Percentiles rank a stretch among this genome's conserved stretches.
Evolutionary conservation across 2,113 vertebrate species (phyloP).

Genomic region (Heterocephalus glaber): DNA sequence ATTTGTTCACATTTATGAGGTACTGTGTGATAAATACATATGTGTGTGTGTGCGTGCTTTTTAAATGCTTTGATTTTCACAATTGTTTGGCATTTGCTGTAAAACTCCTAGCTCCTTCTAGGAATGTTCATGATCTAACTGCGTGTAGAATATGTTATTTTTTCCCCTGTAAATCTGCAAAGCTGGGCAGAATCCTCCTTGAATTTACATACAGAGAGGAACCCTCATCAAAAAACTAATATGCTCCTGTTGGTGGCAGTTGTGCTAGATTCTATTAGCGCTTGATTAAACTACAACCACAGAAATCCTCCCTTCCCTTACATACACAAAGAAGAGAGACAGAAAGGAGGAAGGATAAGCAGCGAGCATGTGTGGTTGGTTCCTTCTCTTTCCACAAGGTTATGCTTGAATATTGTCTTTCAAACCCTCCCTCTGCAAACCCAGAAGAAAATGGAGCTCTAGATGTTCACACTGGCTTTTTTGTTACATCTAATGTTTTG

Average conservation of each 20-base stretch:
- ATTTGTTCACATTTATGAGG: not conserved
- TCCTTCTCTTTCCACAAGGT: constrained; percentile 43
- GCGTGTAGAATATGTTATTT: constrained; percentile 52
- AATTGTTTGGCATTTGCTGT: constrained; percentile 15
- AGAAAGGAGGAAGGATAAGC: constrained; percentile 29
- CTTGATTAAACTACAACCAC: constrained; percentile 71
- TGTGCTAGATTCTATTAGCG: constrained; percentile 57
- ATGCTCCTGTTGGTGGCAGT: constrained; percentile 59
- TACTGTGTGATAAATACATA: not conserved
- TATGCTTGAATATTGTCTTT: constrained; percentile 19
- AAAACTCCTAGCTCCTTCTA: constrained; percentile 39
- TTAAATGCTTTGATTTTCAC: constrained; percentile 40
- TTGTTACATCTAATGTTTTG: constrained; percentile 58
- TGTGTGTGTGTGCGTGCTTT: not conserved
- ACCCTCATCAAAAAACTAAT: constrained; percentile 68
- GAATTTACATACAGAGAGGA: constrained; percentile 67
- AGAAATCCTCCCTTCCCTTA: constrained; percentile 15
- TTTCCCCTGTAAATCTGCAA: constrained; percentile 72
- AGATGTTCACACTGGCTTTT: constrained; percentile 56
- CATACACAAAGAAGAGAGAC: not conserved
- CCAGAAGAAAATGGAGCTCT: constrained; percentile 14
- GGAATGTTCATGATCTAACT: constrained; percentile 71
- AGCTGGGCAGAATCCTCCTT: constrained; percentile 66
- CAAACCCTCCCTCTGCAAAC: constrained; percentile 61
- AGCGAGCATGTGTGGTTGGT: constrained; percentile 28